These are phyloP conservation scores for Samia ricini DNA, from an alignment of 1,140 invertebrate genomes.

Conservation along the genomic window DNA sequence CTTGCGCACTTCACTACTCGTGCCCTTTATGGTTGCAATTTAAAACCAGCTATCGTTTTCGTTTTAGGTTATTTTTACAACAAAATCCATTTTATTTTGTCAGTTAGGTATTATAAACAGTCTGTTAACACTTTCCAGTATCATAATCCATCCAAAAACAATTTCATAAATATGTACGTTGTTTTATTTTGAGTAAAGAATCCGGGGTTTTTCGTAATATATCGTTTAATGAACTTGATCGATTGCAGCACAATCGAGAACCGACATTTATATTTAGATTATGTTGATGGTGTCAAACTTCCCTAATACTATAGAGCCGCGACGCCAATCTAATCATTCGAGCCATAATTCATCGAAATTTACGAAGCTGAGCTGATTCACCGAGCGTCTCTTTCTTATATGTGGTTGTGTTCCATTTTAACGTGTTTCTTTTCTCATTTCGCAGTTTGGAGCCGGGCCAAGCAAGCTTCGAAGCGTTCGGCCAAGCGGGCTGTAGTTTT, in stretches of 20 bases:
- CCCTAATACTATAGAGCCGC: constrained; percentile 58
- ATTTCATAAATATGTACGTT: background rate
- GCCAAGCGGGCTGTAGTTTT: constrained; percentile 71
- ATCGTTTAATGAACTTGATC: constrained; percentile 20
- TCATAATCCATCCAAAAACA: background rate
- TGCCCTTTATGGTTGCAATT: constrained; percentile 36
- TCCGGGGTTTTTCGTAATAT: background rate
- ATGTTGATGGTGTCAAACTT: constrained; percentile 60
- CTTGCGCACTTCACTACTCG: constrained; percentile 29
- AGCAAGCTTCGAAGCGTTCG: constrained; percentile 74
- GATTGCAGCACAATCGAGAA: constrained; percentile 23
- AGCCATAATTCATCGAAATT: constrained; percentile 68
- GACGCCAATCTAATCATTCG: constrained; percentile 66
- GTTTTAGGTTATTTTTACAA: background rate
- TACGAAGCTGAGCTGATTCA: constrained; percentile 58
- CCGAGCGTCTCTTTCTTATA: constrained; percentile 62
- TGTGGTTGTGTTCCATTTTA: constrained; percentile 61
- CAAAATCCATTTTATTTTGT: background rate
- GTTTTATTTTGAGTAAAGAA: background rate
- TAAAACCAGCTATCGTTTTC: constrained; percentile 19
- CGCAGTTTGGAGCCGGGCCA: constrained; percentile 77
- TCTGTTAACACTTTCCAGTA: background rate
- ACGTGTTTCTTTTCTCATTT: constrained; percentile 75
- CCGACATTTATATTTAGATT: constrained; percentile 58
- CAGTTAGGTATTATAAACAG: background rate